Percentiles rank a stretch among this genome's conserved stretches.
These are phyloP conservation scores for Boulengeromyrus knoepffleri DNA, from an alignment of 2,113 vertebrate species.

Conservation along the genomic window DNA sequence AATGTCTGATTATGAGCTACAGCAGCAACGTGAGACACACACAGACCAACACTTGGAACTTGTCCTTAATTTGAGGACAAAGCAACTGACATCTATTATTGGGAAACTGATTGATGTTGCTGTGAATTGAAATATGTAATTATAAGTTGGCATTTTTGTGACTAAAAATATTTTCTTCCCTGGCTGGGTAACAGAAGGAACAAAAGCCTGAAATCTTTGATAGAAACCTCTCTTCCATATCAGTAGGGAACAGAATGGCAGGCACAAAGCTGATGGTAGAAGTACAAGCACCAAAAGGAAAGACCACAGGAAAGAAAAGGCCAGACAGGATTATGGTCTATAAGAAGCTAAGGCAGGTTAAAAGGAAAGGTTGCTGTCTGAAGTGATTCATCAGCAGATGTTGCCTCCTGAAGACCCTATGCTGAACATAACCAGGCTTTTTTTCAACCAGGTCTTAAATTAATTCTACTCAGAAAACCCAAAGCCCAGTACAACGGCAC, in stretches of 20 bases:
- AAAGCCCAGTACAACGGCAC: conserved; percentile 33
- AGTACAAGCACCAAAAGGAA: neutral
- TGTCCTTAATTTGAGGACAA: neutral
- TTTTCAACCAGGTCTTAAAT: conserved; percentile 14
- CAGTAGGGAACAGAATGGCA: conserved; percentile 38
- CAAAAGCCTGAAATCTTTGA: conserved; percentile 23
- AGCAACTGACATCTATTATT: neutral
- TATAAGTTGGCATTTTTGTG: neutral
- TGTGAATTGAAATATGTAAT: neutral
- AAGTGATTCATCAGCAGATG: conserved; percentile 5
- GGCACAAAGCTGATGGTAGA: conserved; percentile 22
- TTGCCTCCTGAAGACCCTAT: conserved; percentile 28
- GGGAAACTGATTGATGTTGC: neutral
- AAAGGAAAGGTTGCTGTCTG: neutral
- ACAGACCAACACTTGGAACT: neutral
- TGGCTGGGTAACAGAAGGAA: neutral
- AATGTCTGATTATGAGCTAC: neutral
- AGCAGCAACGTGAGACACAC: neutral
- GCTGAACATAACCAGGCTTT: conserved; percentile 21
- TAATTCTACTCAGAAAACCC: conserved; percentile 21
- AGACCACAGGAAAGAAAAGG: neutral
- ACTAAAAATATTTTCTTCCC: conserved; percentile 18
- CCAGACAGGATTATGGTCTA: neutral
- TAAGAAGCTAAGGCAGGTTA: neutral
- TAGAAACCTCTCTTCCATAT: conserved; percentile 34